A percentile compares a stretch with the other conserved stretches of the same genome.
Conservation (phyloP, 2,113 vertebrate species). For the Indicator maculatus region DNA sequence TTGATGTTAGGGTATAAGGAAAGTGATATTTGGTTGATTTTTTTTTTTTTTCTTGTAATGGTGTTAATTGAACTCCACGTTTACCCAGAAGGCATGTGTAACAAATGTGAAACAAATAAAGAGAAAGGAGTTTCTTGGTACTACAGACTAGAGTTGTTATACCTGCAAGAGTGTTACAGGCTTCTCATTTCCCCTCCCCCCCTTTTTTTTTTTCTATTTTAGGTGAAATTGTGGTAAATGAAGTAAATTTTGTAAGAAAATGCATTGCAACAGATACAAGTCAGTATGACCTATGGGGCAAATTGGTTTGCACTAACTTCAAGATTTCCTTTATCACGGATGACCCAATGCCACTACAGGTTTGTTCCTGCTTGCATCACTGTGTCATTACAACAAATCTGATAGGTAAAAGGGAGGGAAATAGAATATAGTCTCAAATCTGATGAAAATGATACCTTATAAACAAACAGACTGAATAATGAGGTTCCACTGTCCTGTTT, state of each 20-base stretch:
- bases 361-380: constrained; percentile 37
- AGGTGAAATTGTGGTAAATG: constrained; percentile 97
- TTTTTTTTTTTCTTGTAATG: too few species aligned
- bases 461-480: neutral
- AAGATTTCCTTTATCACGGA: constrained; percentile 96
- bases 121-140: neutral
- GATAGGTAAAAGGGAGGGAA: neutral
- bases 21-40: neutral
- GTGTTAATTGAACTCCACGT: neutral
- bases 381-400: neutral
- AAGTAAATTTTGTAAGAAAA: constrained; percentile 96
- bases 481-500: neutral
- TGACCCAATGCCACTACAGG: constrained; percentile 86
- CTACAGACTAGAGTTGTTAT: neutral
- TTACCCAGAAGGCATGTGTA: neutral
- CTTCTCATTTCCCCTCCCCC: neutral
- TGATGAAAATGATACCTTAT: neutral
- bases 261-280: constrained; percentile 91
- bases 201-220: constrained; percentile 18
- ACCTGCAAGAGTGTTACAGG: neutral
- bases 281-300: constrained; percentile 94
- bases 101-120: neutral
- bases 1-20: neutral
- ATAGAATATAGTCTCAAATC: neutral
- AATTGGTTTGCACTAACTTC: constrained; percentile 97